Conservation (phyloP, 2,888 invertebrate genomes). For the Altica lythri region DNA sequence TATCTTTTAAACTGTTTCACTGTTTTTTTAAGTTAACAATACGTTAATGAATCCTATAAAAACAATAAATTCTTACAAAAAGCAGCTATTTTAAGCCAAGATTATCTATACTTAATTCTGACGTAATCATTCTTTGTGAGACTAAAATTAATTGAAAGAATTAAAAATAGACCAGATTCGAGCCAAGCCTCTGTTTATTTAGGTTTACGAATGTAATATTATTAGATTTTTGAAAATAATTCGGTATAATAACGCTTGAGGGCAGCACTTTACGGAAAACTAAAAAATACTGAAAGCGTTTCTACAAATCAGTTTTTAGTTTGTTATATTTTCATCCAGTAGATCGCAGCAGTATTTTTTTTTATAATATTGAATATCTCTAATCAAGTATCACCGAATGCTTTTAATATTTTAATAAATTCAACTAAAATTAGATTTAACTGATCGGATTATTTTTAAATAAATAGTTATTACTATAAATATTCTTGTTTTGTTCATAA, state of each 20-base stretch:
- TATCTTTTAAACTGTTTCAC: no score
- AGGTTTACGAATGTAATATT: slow-evolving; percentile 33
- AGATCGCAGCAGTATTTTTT: no score
- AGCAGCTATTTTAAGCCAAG: slow-evolving; percentile 24
- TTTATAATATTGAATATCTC: no score
- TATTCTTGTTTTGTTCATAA: no score
- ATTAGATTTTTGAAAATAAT: slow-evolving; percentile 30
- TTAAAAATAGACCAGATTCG: slow-evolving; percentile 40
- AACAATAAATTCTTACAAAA: neutral
- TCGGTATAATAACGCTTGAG: slow-evolving; percentile 22
- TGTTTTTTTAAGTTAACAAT: no score
- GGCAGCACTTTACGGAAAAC: slow-evolving; percentile 32
- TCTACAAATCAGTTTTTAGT: slow-evolving; percentile 21
- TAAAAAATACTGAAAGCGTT: slow-evolving; percentile 21
- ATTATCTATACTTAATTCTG: slow-evolving; percentile 28
- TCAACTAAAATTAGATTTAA: no score
- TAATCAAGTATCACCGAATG: no score
- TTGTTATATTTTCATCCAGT: no score
- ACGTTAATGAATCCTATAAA: neutral
- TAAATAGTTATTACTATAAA: no score
- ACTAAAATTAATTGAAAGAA: slow-evolving; percentile 41
- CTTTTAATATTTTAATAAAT: no score
- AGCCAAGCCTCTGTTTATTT: slow-evolving; percentile 39
- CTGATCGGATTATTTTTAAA: no score
- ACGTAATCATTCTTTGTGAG: slow-evolving; percentile 40